These are phyloP conservation scores for Diorhabda carinulata DNA, from an alignment of 1,140 invertebrate genomes.

Conservation along the genomic window DNA sequence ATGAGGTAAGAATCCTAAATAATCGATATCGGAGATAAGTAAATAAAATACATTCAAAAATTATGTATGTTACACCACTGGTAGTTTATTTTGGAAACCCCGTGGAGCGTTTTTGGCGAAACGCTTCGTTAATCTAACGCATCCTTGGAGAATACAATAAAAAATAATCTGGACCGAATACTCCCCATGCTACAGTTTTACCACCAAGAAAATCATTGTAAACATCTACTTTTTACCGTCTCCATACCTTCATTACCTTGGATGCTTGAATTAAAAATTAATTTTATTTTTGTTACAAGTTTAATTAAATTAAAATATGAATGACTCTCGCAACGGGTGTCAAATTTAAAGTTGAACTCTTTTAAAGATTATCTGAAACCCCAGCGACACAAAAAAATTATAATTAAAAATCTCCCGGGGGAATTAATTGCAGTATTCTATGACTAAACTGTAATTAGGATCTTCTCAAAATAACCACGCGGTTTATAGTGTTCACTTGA, in stretches of 20 bases:
- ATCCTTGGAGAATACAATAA: conserved; percentile 40
- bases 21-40: too few relatives aligned
- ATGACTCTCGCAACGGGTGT: conserved; percentile 37
- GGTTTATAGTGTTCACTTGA: not conserved
- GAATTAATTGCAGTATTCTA: conserved; percentile 5
- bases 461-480: not conserved
- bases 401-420: conserved; percentile 6
- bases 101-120: conserved; percentile 30
- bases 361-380: conserved; percentile 20
- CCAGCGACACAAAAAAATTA: conserved; percentile 8
- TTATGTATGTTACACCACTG: not conserved
- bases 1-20: too few relatives aligned
- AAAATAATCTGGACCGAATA: conserved; percentile 44
- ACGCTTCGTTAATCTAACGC: conserved; percentile 42
- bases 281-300: conserved; percentile 44
- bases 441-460: conserved; percentile 4
- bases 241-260: conserved; percentile 39
- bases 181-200: conserved; percentile 34
- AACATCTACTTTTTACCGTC: conserved; percentile 38
- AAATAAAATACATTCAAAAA: not conserved
- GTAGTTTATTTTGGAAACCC: conserved; percentile 4
- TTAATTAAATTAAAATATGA: conserved; percentile 46
- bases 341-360: conserved; percentile 34
- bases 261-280: conserved; percentile 44
- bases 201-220: conserved; percentile 37